Conservation (phyloP, 2,888 invertebrate species). For the Drosophila prostipennis region DNA sequence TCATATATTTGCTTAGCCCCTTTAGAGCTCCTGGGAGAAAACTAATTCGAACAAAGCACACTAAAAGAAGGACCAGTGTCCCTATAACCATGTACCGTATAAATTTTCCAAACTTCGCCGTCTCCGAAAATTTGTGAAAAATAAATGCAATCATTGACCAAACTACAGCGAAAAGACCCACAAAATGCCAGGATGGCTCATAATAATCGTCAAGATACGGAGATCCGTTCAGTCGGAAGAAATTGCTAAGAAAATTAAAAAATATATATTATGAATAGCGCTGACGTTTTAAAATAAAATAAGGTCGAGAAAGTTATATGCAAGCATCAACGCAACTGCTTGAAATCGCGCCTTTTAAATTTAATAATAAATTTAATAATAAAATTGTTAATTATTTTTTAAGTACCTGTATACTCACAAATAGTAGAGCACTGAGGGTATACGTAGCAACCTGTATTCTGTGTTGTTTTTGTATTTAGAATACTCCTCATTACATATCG, state of each 20-base stretch:
- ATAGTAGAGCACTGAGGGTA: neutral
- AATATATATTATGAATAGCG: too few species aligned
- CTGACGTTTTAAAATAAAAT: too few species aligned
- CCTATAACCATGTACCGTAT: constrained; percentile 64
- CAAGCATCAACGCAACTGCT: too few species aligned
- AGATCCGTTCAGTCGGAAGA: constrained; percentile 1
- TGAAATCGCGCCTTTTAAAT: too few species aligned
- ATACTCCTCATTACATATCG: constrained; percentile 35
- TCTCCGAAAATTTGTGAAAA: constrained; percentile 64
- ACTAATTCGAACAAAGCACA: constrained; percentile 70
- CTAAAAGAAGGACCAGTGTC: constrained; percentile 52
- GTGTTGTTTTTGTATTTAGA: too few species aligned
- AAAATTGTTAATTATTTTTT: too few species aligned
- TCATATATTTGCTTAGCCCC: constrained; percentile 49
- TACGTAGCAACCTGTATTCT: neutral
- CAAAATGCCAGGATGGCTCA: constrained; percentile 73
- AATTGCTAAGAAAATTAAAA: constrained; percentile 2
- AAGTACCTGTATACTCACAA: too few species aligned
- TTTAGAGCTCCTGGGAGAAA: constrained; percentile 70
- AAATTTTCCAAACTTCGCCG: constrained; percentile 75
- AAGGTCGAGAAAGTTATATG: too few species aligned
- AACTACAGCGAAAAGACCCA: constrained; percentile 51
- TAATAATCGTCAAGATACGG: fast-evolving
- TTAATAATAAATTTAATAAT: too few species aligned
- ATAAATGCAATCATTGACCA: constrained; percentile 70